Percentiles rank a stretch among this genome's conserved stretches.
Conservation (phyloP, 1,140 invertebrate species). For the Phocides pigmalion region DNA sequence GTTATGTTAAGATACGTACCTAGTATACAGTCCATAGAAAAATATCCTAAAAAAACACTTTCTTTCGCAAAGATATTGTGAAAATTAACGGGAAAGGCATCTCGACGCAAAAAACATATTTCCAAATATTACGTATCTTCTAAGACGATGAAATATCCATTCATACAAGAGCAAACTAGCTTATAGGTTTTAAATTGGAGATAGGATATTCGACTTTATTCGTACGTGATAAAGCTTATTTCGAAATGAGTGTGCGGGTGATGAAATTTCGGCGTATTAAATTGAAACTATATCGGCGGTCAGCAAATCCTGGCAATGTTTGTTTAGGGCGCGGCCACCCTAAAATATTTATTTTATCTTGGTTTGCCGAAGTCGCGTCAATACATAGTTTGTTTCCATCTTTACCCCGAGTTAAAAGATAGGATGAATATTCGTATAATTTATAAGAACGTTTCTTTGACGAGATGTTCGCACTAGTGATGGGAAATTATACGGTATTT, state of each 20-base stretch:
- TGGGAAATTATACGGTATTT: background rate
- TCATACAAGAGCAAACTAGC: conserved; percentile 21
- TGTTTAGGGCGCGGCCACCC: conserved; percentile 81
- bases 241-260: conserved; percentile 45
- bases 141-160: conserved; percentile 27
- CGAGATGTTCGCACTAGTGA: conserved; percentile 55
- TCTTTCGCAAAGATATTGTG: conserved; percentile 2
- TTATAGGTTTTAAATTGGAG: conserved; percentile 25
- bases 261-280: conserved; percentile 79
- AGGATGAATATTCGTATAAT: conserved; percentile 73
- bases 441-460: conserved; percentile 65
- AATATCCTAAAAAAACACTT: background rate
- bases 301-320: conserved; percentile 79
- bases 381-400: conserved; percentile 73
- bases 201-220: conserved; percentile 32
- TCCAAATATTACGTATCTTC: conserved; percentile 25
- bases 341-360: conserved; percentile 83
- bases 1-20: too few relatives aligned
- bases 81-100: conserved; percentile 14
- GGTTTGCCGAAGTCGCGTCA: conserved; percentile 81
- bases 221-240: conserved; percentile 43
- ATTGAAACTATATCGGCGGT: conserved; percentile 81
- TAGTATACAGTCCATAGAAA: too few relatives aligned
- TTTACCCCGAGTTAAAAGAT: conserved; percentile 71
- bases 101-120: conserved; percentile 26